Base-by-base conservation (phyloP, 2,113 vertebrate genomes). In the Probosciger aterrimus region DNA sequence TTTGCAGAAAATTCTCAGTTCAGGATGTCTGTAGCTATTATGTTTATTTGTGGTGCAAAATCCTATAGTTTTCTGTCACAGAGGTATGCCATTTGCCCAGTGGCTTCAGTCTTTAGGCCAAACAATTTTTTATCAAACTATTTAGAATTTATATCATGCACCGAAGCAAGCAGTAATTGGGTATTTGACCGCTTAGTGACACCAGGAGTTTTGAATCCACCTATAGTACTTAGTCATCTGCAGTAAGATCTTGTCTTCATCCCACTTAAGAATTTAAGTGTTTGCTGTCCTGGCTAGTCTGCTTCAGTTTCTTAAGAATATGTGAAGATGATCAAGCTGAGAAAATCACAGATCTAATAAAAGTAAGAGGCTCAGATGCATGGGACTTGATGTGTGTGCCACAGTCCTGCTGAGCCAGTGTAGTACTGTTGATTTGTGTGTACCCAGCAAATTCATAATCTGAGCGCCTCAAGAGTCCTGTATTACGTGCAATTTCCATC, bases 391-490 rank as follows among this genome's bases (percentile, higher is more conserved):
- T 3, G 12, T 7, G 14, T 28, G 19, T 82, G 19, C 15, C 23
- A 11, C 31, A 11, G 14, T 10, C 11, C 47, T 31, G 41, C 44
- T 30, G 47, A 47, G 23, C 14, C 8, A 4, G 3, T 19, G 19
- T 20, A 3, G 18, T 8, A 44, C 23, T 1, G 22, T 63, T 20
- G 3, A 27, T 52, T 24, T 14, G 1, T 1, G 0, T 14, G 12
- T 65, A n/a, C 52, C 35, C 4, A 2, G 55, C 4, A 4, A 14
- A 33, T n/a, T 43, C 8, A 37, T 50, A 20, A 33, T 43, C 30
- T 28, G 33, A 49, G 52, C 30, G 19, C 19, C 15, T 39, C 44
- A 3, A 5, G 35, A 19, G 15, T 50, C 39, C 57, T 55, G 1
- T 2, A 16, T 43, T n/a, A 22, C 23, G 27, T 35, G 43, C 2